Evolutionary conservation across 2,888 invertebrate genomes (phyloP), one percentile per base, ranked within the genome.

Genomic region (Buathra laborator): DNA sequence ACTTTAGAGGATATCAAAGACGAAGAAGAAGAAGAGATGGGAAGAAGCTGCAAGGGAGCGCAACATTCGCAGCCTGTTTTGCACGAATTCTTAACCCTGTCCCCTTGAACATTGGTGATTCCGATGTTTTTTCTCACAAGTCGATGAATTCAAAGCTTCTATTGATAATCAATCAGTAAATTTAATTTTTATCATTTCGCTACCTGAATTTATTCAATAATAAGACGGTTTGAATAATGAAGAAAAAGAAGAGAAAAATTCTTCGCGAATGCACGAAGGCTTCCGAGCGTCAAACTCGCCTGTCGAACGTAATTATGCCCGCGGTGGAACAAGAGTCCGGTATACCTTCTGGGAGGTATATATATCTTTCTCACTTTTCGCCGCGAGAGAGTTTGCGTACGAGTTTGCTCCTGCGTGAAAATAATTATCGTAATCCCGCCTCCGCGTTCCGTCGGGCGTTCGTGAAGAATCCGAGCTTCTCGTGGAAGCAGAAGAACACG

Each of bases 61-160:
- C 76, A 83, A 79, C 85, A 37, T 86, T 86, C 88, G 88, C 88
- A 89, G 88, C 87, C 89, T 90, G 87, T 89, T 89, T 89, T 89
- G 88, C 88, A 88, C 88, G 88, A 89, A 90, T 90, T 90, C 90
- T 88, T 89, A 85, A 86, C 83, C 83, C 87, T 74, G 10, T 10
- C 19, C 19, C 16, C 51, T 10, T 9, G 32, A 72, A 87, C 88
- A 87, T 86, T 88, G 88, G 88, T 90, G 88, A 86, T 51, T 46
- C 84, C 81, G 56, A 86, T 10, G 4, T 59, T 59, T 14, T 59
- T 24, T 59, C 19, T 24, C 3, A 1, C 2, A 6, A 0, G 19
- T 16, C 9, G 5, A 24, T 29, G 56, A 4, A 19, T 59, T 29
- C 10, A 12, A 1, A 59, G 12, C 24, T 59, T 59, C 14, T 14